These are phyloP conservation scores for Burhinus oedicnemus DNA, from an alignment of 2,113 vertebrate species.

Conservation along the genomic window DNA sequence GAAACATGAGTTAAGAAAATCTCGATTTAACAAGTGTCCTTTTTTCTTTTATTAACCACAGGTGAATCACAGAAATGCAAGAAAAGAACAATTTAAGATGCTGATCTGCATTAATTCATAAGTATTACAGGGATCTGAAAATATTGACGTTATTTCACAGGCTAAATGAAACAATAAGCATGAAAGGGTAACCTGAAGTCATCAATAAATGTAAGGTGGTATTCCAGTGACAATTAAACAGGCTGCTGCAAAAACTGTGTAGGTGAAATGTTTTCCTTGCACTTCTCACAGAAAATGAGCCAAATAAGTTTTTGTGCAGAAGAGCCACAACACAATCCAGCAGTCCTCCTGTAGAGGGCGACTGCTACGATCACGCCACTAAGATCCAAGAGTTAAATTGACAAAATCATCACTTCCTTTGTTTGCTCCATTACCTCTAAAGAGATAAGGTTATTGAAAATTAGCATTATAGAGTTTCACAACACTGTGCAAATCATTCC, in stretches of 20 bases:
- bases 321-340: neutral
- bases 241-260: neutral
- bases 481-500: neutral
- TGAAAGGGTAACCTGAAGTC: neutral
- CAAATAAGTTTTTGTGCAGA: neutral
- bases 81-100: neutral
- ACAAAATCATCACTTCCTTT: neutral
- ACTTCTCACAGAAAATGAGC: neutral
- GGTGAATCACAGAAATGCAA: neutral
- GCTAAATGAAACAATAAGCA: neutral
- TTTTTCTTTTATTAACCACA: neutral
- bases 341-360: neutral
- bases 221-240: neutral
- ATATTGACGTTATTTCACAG: neutral
- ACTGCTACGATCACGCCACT: accelerated
- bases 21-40: neutral
- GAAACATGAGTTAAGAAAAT: neutral
- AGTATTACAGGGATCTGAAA: neutral
- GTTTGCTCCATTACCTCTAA: neutral
- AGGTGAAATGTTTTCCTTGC: neutral
- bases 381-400: neutral
- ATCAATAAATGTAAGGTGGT: neutral
- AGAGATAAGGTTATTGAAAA: neutral
- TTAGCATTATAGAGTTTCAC: neutral
- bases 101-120: neutral